These are phyloP conservation scores for Typhlichthys subterraneus DNA, from an alignment of 2,797 vertebrate genomes.

Conservation along the genomic window DNA sequence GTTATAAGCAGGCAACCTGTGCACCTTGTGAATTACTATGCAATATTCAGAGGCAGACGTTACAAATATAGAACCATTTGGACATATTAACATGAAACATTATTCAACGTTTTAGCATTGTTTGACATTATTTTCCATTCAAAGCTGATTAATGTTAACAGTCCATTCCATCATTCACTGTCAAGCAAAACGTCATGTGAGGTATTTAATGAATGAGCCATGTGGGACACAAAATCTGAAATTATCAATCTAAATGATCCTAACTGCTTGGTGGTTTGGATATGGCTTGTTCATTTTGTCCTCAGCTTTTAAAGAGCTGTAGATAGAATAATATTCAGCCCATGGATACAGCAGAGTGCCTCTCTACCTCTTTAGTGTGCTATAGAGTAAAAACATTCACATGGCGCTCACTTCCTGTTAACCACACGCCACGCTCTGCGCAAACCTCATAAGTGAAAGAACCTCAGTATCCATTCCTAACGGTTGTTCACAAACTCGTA, in stretches of 20 bases:
- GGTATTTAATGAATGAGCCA: neutral
- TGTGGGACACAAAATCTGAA: too few relatives aligned
- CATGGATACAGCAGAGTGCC: neutral
- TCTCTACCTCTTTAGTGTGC: neutral
- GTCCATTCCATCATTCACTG: neutral
- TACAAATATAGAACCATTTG: neutral
- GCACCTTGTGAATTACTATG: too few relatives aligned
- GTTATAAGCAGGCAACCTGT: too few relatives aligned
- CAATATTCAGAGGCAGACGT: too few relatives aligned
- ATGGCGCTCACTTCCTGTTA: constrained; percentile 42
- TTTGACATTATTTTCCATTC: neutral
- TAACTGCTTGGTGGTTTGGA: neutral
- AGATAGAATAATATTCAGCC: neutral
- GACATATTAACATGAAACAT: too few relatives aligned
- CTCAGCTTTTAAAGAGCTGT: too few relatives aligned
- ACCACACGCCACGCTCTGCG: constrained; percentile 1
- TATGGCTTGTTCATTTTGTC: too few relatives aligned
- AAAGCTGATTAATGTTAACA: neutral
- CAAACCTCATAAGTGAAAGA: constrained; percentile 19
- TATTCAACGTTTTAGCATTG: too few relatives aligned
- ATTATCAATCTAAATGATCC: neutral
- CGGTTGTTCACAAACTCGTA: constrained; percentile 1
- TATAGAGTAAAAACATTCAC: too few relatives aligned
- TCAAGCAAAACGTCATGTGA: neutral
- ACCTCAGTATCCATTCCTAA: constrained; percentile 28